Evolutionary conservation across 2,113 vertebrate genomes (phyloP).

Genomic region (Sciurus niger): DNA sequence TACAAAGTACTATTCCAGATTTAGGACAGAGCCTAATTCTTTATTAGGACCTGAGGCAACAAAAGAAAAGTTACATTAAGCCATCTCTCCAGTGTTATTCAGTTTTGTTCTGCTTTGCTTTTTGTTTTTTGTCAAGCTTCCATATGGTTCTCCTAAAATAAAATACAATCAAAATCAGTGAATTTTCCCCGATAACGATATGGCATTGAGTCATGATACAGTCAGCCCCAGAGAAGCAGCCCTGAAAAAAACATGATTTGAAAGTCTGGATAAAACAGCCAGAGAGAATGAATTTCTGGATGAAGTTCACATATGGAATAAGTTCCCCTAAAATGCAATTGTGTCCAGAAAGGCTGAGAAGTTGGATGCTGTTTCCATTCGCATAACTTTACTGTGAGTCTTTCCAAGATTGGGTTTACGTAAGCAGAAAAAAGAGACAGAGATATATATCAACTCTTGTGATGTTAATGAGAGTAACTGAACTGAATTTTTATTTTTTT

Average conservation of each 20-base stretch:
- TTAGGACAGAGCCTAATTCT: constrained; percentile 15
- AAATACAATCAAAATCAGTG: not conserved
- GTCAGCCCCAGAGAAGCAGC: not conserved
- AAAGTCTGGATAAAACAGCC: not conserved
- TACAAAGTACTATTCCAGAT: not conserved
- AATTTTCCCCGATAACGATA: not conserved
- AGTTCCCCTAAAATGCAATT: not conserved
- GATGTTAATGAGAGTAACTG: too few relatives aligned
- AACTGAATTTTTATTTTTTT: too few relatives aligned
- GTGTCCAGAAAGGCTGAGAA: not conserved
- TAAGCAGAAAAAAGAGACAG: not conserved
- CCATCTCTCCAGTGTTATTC: not conserved
- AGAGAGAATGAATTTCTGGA: constrained; percentile 27
- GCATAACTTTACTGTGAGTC: not conserved
- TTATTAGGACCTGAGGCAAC: not conserved
- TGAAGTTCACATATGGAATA: not conserved
- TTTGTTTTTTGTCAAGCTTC: not conserved
- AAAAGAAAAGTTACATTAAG: not conserved
- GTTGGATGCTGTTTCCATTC: not conserved
- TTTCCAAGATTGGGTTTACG: constrained; percentile 15
- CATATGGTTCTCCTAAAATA: constrained; percentile 24
- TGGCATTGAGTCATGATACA: not conserved
- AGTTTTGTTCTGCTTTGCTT: not conserved
- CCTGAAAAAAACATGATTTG: not conserved
- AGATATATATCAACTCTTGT: not conserved